A percentile compares a stretch with the other conserved stretches of the same genome.
Conservation (phyloP, 2,113 vertebrate genomes). For the Drymodes brunneopygia region DNA sequence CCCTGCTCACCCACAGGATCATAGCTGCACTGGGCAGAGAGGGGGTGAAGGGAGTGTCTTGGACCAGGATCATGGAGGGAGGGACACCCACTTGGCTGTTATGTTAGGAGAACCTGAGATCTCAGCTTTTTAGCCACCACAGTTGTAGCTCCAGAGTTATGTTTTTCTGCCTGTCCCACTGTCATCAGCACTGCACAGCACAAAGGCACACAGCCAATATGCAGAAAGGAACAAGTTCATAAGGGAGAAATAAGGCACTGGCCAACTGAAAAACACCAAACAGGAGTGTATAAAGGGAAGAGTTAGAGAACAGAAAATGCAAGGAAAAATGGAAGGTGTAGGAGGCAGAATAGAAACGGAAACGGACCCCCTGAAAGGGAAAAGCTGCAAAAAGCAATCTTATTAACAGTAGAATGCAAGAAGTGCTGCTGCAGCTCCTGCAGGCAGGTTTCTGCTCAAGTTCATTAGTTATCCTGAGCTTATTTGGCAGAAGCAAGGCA, state of each 20-base stretch:
- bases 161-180: not conserved
- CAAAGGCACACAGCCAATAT: not conserved
- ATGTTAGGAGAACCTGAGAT: rapidly evolving
- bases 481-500: not conserved
- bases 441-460: not conserved
- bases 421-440: not conserved
- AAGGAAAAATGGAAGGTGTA: not conserved
- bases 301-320: not conserved
- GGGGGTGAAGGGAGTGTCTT: not conserved
- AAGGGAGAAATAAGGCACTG: not conserved
- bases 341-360: not conserved
- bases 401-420: not conserved
- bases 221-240: not conserved
- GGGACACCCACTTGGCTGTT: not conserved
- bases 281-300: not conserved
- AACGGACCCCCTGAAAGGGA: not conserved
- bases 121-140: not conserved
- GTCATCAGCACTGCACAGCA: not conserved
- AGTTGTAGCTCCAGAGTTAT: rapidly evolving
- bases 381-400: not conserved
- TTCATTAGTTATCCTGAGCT: not conserved
- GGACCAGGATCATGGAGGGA: not conserved
- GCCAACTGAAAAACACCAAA: not conserved
- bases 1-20: not conserved
- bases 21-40: not conserved